A percentile compares a stretch with the other conserved stretches of the same genome.
Conservation (phyloP, 2,888 invertebrate species). For the Leucophenga maculata region DNA sequence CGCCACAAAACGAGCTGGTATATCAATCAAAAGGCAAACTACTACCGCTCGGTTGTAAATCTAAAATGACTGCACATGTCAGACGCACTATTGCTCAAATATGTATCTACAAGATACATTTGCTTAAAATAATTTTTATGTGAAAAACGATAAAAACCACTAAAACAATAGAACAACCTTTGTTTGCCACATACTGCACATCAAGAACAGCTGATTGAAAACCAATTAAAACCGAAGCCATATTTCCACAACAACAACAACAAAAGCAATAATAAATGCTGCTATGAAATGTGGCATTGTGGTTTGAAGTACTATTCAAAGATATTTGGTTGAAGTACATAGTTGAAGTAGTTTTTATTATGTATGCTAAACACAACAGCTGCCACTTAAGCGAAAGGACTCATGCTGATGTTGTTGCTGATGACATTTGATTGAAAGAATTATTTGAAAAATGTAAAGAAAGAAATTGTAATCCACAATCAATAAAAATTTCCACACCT, state of each 20-base stretch:
- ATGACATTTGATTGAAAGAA: background rate
- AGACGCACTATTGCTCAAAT: no score
- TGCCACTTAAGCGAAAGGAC: conserved; percentile 7
- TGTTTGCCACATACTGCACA: background rate
- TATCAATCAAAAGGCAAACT: no score
- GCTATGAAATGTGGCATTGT: background rate
- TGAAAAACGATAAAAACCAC: conserved; percentile 13
- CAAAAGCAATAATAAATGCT: no score
- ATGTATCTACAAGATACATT: background rate
- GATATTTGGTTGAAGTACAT: no score
- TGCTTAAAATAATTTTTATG: conserved; percentile 9
- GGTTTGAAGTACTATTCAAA: background rate
- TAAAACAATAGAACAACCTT: background rate
- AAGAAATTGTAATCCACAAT: conserved; percentile 35
- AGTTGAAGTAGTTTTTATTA: background rate
- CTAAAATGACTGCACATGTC: no score
- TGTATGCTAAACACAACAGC: conserved; percentile 10
- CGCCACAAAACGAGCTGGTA: no score
- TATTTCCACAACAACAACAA: background rate
- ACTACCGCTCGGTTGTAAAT: no score
- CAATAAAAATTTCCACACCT: conserved; percentile 68
- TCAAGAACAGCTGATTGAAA: background rate
- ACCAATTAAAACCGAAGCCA: background rate
- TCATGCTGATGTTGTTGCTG: no score
- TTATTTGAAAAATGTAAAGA: background rate